A percentile compares a stretch with the other conserved stretches of the same genome.
phyloP scores from a whole-genome alignment of 2,888 invertebrate species.

The Latrodectus elegans region DNA sequence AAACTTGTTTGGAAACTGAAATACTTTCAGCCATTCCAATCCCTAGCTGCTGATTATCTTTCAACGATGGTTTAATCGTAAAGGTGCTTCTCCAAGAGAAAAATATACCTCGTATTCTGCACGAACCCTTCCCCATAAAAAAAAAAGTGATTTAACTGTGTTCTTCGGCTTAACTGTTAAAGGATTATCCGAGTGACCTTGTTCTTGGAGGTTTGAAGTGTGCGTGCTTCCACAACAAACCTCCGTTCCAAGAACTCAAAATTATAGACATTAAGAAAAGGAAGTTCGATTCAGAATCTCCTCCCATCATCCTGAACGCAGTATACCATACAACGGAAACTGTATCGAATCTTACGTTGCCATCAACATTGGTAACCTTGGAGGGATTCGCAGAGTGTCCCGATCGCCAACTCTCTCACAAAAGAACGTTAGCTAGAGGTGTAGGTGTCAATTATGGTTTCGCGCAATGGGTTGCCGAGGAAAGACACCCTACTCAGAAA shows the following conservation, averaged over 20 bases:
- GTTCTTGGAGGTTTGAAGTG: constrained; percentile 13
- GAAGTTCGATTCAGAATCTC: constrained; percentile 17
- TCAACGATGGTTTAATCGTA: neutral
- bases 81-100: neutral
- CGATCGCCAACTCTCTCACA: neutral
- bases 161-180: neutral
- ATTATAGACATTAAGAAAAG: constrained; percentile 54
- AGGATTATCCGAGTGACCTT: constrained; percentile 40
- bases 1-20: too few species aligned
- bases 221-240: neutral
- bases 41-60: neutral
- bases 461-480: neutral
- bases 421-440: constrained; percentile 2
- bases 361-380: constrained; percentile 25
- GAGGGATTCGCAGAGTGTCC: neutral
- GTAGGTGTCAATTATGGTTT: constrained; percentile 20
- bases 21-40: too few species aligned
- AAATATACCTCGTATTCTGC: neutral
- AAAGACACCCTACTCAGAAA: neutral
- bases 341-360: constrained; percentile 12
- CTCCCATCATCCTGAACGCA: constrained; percentile 14
- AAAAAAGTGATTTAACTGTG: neutral
- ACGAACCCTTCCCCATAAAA: neutral
- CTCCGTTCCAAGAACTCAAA: constrained; percentile 7
- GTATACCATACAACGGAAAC: neutral